Evolutionary conservation across 2,797 vertebrate genomes (phyloP).

Genomic region (Urosaurus nigricauda): DNA sequence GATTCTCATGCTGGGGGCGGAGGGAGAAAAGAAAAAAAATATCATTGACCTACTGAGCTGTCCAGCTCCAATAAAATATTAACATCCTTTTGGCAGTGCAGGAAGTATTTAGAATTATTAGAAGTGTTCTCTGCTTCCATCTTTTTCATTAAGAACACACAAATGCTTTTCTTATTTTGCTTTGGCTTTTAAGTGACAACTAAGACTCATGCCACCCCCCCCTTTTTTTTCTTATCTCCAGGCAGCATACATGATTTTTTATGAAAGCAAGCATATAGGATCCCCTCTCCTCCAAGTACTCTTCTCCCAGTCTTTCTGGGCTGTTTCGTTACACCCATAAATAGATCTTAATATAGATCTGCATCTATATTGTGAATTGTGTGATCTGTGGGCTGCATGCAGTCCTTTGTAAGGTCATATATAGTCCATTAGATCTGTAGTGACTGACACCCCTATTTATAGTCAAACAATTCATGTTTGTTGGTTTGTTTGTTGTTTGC

Average conservation of each 20-base stretch:
- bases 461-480: too few species aligned
- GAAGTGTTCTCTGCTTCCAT: not conserved
- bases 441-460: too few species aligned
- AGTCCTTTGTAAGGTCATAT: too few species aligned
- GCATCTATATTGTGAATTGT: too few species aligned
- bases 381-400: too few species aligned
- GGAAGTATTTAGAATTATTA: conserved; percentile 15
- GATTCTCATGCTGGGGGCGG: not conserved
- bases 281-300: conserved; percentile 48
- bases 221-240: conserved; percentile 40
- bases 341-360: not conserved
- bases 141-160: conserved; percentile 18
- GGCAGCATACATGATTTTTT: conserved; percentile 69
- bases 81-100: conserved; percentile 13
- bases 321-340: not conserved
- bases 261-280: conserved; percentile 47
- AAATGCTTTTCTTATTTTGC: conserved; percentile 47
- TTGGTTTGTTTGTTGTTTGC: too few species aligned
- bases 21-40: not conserved
- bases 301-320: conserved; percentile 3
- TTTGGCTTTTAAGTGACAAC: conserved; percentile 57
- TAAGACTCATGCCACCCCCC: conserved; percentile 59
- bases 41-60: not conserved
- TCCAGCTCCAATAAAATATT: conserved; percentile 37
- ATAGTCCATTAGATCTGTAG: too few species aligned